phyloP scores from a whole-genome alignment of 2,888 invertebrate species.

The Metallyticus violacea region DNA sequence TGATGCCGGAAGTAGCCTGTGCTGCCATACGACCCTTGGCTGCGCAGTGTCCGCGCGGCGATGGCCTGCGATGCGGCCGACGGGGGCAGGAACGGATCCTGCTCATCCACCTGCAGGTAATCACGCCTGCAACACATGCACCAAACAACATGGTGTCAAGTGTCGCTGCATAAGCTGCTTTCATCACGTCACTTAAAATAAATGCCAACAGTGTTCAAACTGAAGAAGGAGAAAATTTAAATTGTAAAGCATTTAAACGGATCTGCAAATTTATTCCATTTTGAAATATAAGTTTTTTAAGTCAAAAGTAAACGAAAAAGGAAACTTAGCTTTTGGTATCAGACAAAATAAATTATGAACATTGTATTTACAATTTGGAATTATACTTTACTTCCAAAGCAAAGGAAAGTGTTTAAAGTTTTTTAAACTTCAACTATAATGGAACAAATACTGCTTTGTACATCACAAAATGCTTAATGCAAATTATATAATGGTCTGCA shows the following conservation, averaged over 20 bases:
- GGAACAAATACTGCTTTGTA: no score
- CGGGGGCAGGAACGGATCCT: constrained; percentile 71
- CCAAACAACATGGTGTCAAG: constrained; percentile 29
- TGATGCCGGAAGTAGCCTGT: constrained; percentile 33
- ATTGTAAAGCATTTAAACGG: not conserved
- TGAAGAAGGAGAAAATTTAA: not conserved
- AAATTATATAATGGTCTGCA: no score
- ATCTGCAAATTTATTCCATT: not conserved
- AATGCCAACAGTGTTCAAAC: not conserved
- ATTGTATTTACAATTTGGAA: not conserved
- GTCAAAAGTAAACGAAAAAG: no score
- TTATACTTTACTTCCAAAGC: no score
- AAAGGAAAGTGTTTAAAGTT: no score
- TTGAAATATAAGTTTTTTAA: no score
- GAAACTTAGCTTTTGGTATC: no score
- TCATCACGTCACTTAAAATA: not conserved
- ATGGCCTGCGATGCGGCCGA: constrained; percentile 58
- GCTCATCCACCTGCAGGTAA: constrained; percentile 81
- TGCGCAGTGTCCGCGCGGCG: constrained; percentile 61
- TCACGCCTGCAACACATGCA: constrained; percentile 59
- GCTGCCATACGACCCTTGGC: constrained; percentile 70
- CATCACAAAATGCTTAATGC: no score
- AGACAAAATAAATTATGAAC: not conserved
- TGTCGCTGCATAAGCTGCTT: not conserved
- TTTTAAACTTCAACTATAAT: no score